Conservation (phyloP, 2,797 vertebrate species). For the Rhincodon typus region DNA sequence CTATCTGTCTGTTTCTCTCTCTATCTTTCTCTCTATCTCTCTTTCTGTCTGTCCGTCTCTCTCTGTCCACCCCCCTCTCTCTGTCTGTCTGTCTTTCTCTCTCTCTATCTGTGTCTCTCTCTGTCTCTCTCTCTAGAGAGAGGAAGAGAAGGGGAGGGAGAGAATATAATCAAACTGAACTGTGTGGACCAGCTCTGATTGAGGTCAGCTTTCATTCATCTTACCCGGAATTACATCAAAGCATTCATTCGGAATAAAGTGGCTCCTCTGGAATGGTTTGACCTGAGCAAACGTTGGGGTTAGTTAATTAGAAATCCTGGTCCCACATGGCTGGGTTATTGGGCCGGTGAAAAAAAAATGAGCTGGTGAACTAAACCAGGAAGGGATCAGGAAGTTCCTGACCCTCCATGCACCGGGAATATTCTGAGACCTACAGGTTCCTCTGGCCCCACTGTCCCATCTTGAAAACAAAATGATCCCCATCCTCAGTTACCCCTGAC, state of each 20-base stretch:
- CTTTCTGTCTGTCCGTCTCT: background rate
- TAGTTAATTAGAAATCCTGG: background rate
- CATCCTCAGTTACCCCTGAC: too few relatives aligned
- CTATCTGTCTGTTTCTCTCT: too few relatives aligned
- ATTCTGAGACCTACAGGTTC: too few relatives aligned
- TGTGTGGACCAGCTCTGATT: background rate
- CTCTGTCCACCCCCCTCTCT: too few relatives aligned
- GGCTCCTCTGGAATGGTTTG: background rate
- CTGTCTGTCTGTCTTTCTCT: too few relatives aligned
- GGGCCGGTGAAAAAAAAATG: background rate
- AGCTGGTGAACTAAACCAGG: background rate
- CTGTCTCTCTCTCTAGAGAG: too few relatives aligned
- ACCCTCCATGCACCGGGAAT: background rate
- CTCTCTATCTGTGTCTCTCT: too few relatives aligned
- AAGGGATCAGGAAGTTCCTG: background rate
- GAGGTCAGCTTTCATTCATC: too few relatives aligned
- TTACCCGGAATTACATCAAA: background rate
- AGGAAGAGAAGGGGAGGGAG: too few relatives aligned
- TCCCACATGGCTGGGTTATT: background rate
- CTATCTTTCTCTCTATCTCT: too few relatives aligned
- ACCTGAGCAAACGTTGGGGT: background rate
- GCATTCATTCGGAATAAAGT: background rate
- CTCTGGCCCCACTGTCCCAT: too few relatives aligned
- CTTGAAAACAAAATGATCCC: too few relatives aligned
- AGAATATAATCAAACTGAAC: background rate